Base-by-base conservation (phyloP, 2,888 invertebrate genomes). In the Aleiodes leptofemur region DNA sequence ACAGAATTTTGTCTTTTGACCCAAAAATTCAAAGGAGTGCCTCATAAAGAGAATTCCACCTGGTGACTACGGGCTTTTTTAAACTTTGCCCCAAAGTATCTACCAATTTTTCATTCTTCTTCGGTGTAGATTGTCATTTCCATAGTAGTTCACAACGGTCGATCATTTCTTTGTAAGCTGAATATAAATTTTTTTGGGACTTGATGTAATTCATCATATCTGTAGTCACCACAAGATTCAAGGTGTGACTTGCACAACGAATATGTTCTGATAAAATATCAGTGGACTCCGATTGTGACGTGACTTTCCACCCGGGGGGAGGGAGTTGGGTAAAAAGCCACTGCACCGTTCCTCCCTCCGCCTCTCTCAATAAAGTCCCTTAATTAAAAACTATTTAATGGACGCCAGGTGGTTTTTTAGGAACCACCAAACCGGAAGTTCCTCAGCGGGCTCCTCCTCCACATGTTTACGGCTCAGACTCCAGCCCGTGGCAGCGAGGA, bases 41-140 rank as follows among this genome's bases (percentile, higher is more conserved):
- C 51, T 72, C 69, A 34, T 69, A 72, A 3, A 76, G 14, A 0
- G 76, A 76, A 48, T 76, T 73, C 73, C 73, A 73, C 11, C 73
- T 51, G 1, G 76, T 76, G 13, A 69, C 53, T 13, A 76, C 69
- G 11, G 73, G 76, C 11, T 69, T 14, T 4, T 57, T 56, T 34
- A 73, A 59, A 38, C 64, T 51, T n/a, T 38, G 13, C 9, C 64
- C 76, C 9, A 73, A 9, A 38, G 50, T 5, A 57, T 50, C 38
- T 59, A 31, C 38, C 3, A 71, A 6, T 8, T 43, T 13, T 50
- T 76, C 68, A 43, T 59, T 68, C 8, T 9, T 68, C 51, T 73
- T 76, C 8, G 73, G 76, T 1, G 76, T 66, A 11, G 73, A 70
- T 29, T 61, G 23, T 16, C 16, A 7, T 16, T 74, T 74, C 77